Conservation (phyloP, 2,113 vertebrate genomes). For the Oreotrochilus melanogaster region DNA sequence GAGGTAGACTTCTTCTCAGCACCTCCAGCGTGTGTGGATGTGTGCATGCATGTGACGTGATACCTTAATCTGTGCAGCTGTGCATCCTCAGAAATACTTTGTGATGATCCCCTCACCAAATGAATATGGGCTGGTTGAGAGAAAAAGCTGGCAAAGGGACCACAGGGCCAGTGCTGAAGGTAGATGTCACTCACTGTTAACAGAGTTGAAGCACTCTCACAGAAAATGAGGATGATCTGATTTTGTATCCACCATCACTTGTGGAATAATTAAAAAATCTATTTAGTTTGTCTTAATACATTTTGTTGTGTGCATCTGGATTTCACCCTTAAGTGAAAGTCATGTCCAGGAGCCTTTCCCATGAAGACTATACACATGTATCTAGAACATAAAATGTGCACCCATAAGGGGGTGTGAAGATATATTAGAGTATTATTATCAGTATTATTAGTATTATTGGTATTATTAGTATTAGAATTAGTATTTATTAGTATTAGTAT, state of each 20-base stretch:
- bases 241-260: neutral
- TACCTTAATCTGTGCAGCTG: neutral
- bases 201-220: neutral
- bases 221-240: neutral
- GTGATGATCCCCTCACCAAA: neutral
- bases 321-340: neutral
- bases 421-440: no score
- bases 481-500: no score
- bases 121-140: neutral
- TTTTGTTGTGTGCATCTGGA: conserved; percentile 1
- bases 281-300: neutral
- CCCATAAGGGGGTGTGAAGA: neutral
- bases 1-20: neutral
- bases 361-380: neutral
- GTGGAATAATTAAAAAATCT: neutral
- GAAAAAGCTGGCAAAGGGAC: neutral
- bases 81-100: rapidly evolving
- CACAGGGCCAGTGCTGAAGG: neutral
- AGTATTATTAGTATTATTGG: no score
- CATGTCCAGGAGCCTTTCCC: neutral
- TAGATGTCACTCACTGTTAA: rapidly evolving
- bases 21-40: neutral
- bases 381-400: neutral
- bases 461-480: no score
- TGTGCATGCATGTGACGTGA: neutral